These are phyloP conservation scores for Sitophilus oryzae DNA, from an alignment of 1,140 invertebrate species.

Conservation along the genomic window DNA sequence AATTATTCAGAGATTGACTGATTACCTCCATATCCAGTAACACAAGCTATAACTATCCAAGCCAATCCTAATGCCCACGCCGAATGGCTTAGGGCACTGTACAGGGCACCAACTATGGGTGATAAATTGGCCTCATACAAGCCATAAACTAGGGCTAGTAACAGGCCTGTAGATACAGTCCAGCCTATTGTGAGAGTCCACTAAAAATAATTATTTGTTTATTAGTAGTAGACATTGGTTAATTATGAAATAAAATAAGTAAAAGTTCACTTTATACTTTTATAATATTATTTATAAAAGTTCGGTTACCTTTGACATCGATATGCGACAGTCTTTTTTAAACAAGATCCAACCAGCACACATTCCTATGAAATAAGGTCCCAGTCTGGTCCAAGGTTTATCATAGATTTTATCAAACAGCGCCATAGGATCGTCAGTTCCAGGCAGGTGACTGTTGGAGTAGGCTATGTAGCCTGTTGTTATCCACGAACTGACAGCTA, in stretches of 20 bases:
- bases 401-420: constrained; percentile 84
- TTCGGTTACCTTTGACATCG: constrained; percentile 62
- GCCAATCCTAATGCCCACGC: constrained; percentile 75
- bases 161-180: constrained; percentile 55
- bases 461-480: constrained; percentile 76
- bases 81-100: constrained; percentile 77
- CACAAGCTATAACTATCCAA: constrained; percentile 86
- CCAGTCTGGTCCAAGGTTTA: constrained; percentile 78
- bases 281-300: neutral
- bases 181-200: constrained; percentile 62
- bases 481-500: constrained; percentile 68
- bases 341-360: constrained; percentile 75
- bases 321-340: constrained; percentile 72
- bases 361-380: constrained; percentile 79
- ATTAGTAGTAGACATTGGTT: no score
- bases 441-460: constrained; percentile 71
- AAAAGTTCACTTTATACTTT: neutral
- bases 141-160: constrained; percentile 69
- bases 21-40: constrained; percentile 79
- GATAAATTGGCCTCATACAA: constrained; percentile 65
- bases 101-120: constrained; percentile 65
- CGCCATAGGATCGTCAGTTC: constrained; percentile 71
- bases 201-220: constrained; percentile 50
- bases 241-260: constrained; percentile 12
- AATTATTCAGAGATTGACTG: no score